Base-by-base conservation (phyloP, 2,888 invertebrate genomes). In the Caenorhabditis drosophilae region DNA sequence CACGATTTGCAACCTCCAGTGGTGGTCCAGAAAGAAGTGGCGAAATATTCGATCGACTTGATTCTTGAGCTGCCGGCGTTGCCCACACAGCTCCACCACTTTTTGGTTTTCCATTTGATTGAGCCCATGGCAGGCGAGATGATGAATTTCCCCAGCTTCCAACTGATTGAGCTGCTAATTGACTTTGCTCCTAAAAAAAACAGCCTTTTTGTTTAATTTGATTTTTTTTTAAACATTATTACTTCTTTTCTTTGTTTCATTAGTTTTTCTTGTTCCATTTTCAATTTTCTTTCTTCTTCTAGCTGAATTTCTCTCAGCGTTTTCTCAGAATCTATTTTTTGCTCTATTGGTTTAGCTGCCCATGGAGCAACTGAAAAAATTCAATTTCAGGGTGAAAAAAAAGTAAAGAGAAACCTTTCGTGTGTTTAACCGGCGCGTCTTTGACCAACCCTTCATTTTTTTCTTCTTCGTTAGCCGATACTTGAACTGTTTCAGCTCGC, bases 1-100 rank as follows among this genome's bases (percentile, higher is more conserved):
- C 59, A 47, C 53, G 55, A 20, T 71, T 68, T 9, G 75, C 62
- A 4, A 63, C 58, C 41, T 61, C 62, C 38, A 75, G 56, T 3
- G 70, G 55, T 9, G 75, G 75, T 12, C 75, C 75, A 51, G 73
- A 72, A 35, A 70, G 59, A 34, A 68, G 42, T 23, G 68, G 59
- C 15, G 66, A 53, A 4, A 64, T 47, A 45, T 34, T 55, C 40
- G 45, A 18, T 12, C n/a, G n/a, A 22, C 47, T 12, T 6, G 16
- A 9, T 2, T 34, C 9, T 34, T 47, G 35, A 34, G 18, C 22
- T 22, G 34, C 12, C 3, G 23, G 4, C 9, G 25, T 18, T 31
- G 23, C 34, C 45, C 51, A 34, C 22, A 46, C 57, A 7, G 51
- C 35, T 23, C 26, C 45, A 11, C 34, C 41, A 15, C 22, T n/a